Evolutionary conservation across 1,140 invertebrate genomes (phyloP).

Genomic region (Drosophila tani): DNA sequence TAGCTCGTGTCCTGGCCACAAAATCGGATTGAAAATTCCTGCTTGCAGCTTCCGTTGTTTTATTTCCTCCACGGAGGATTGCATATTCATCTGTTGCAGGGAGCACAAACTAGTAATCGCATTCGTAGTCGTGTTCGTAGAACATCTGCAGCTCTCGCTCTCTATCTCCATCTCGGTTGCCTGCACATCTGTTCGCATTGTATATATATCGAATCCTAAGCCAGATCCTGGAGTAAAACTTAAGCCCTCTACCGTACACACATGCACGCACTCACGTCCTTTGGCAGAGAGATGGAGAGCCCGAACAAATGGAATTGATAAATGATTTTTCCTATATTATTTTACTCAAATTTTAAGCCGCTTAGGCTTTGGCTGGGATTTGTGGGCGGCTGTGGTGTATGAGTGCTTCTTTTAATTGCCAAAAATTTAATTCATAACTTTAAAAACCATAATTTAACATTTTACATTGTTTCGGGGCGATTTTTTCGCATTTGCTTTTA

Average conservation of each 20-base stretch:
- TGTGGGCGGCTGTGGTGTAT: neutral
- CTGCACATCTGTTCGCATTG: constrained; percentile 78
- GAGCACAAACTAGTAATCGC: constrained; percentile 14
- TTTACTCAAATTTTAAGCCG: constrained; percentile 37
- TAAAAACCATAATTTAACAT: constrained; percentile 35
- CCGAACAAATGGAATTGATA: constrained; percentile 23
- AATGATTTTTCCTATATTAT: constrained; percentile 40
- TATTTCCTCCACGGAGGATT: constrained; percentile 52
- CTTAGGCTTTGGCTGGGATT: constrained; percentile 32
- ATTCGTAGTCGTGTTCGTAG: neutral
- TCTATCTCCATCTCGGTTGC: neutral
- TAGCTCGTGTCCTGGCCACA: constrained; percentile 27
- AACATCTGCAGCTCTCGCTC: constrained; percentile 41
- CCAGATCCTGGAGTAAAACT: constrained; percentile 51
- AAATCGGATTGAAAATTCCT: constrained; percentile 58
- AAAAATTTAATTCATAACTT: constrained; percentile 42
- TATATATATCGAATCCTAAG: constrained; percentile 46
- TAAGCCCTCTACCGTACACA: constrained; percentile 43
- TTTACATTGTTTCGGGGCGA: constrained; percentile 14
- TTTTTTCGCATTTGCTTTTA: constrained; percentile 21
- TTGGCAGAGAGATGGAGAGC: neutral
- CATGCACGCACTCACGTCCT: constrained; percentile 32
- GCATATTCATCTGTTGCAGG: constrained; percentile 64
- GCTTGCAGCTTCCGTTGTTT: constrained; percentile 46
- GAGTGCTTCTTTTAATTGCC: constrained; percentile 28